Base-by-base conservation (phyloP, 2,888 invertebrate species). In the Oxyteleia sp. region DNA sequence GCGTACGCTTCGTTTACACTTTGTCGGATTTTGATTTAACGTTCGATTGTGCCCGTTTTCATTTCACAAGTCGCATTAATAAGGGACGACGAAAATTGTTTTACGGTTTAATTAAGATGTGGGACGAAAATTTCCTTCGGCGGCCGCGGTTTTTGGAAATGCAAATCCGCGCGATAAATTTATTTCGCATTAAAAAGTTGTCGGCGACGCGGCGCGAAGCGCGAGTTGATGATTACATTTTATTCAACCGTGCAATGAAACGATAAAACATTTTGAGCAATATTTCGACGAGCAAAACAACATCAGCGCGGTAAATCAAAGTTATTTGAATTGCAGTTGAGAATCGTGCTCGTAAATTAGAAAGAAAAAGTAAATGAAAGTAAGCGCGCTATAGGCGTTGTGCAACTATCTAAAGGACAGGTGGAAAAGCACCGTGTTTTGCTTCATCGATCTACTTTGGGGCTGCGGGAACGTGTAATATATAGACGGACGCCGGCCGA, bases 1-100 rank as follows among this genome's bases (percentile, higher is more conserved):
- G 23, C 71, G 63, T 35, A 55, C 66, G 57, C 63, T 57, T 69
- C 83, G 74, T 83, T 83, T 83, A 74, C 83, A 83, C 78, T 64
- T 78, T 74, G 83, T 82, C 82, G 76, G 79, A 61, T 79, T 80
- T 82, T 80, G 84, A 82, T 82, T 80, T 82, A 80, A 23, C 38
- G 68, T 23, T 10, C 68, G 59, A 64, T 71, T 59, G 69, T 59
- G 13, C 59, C 18, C 49, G 68, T 38, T 72, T 81, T 64, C 71
- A 69, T 63, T 69, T 61, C 55, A 55, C 64, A 26, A 43, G 29
- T 35, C 16, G 64, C 57, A 32, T 66, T 75, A 66, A 75, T 53
- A 47, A 51, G 53, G 41, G 16, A 18, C 23, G 5, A 23, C 51
- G 13, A 41, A 71, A 51, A 72, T 61, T 69, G 47, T 66, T 66